Evolutionary conservation across 2,888 invertebrate species (phyloP), one percentile per base, ranked within the genome.

Genomic region (Exephanes ischioxanthus): DNA sequence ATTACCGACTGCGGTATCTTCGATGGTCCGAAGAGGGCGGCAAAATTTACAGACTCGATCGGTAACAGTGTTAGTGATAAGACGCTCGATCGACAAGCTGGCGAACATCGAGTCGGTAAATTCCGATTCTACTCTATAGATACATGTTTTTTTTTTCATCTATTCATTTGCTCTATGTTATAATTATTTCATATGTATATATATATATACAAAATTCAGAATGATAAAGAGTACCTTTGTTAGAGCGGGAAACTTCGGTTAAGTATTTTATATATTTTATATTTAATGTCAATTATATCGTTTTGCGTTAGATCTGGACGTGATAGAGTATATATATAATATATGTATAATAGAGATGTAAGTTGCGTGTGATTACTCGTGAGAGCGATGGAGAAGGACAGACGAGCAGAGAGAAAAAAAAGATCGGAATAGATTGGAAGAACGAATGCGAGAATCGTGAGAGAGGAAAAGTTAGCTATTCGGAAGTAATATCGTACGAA

Each of bases 361-460:
- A 87, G 83, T 87, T 86, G 85, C 87, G 80, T 86, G 87, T 88
- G 86, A 85, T 84, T 86, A 86, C 45, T 81, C 80, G 77, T 83
- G 82, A 88, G 67, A 88, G 88, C 83, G 79, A 86, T 67, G 87
- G 82, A 85, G 63, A 80, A 77, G 81, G 71, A 45, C 30, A 76
- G 71, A 72, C 14, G 75, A 45, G 84, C 51, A 67, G 30, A 79
- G 76, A 73, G 45, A 68, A 30, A 71, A 33, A 53, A 16, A 63
- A 3, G 30, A 51, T 33, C 9, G 55, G 48, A 48, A 73, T 41
- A 85, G 51, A 81, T 71, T 14, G 30, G 45, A 55, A 26, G 41
- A 37, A 68, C 41, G 26, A 73, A 61, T 63, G 79, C 19, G 37
- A 72, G 53, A 72, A 72, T 66, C 4, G 37, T 2, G 19, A 58